These are phyloP conservation scores for Sarcophaga peregrina DNA, from an alignment of 1,140 invertebrate genomes.

Conservation along the genomic window DNA sequence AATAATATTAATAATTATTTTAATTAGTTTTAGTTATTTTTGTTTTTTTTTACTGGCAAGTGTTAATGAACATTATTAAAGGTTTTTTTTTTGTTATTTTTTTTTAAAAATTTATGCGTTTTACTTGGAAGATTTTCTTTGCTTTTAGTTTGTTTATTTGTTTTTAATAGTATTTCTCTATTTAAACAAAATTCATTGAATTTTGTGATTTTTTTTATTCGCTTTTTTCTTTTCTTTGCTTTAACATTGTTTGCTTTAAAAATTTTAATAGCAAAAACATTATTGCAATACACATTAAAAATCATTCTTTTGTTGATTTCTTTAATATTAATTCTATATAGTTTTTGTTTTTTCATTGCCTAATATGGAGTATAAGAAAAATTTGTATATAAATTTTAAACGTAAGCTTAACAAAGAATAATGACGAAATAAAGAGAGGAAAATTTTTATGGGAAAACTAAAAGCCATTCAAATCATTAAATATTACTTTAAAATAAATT, in stretches of 20 bases:
- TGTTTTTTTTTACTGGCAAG: conserved; percentile 35
- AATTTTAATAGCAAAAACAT: not conserved
- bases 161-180: not conserved
- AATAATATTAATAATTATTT: not conserved
- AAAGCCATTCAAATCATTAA: no score
- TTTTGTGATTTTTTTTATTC: conserved; percentile 1
- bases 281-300: not conserved
- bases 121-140: conserved; percentile 38
- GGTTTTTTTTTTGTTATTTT: conserved; percentile 9
- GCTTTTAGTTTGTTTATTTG: conserved; percentile 19
- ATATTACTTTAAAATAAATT: no score
- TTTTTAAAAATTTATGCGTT: conserved; percentile 31
- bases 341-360: no score
- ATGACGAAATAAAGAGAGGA: no score
- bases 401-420: not conserved
- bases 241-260: conserved; percentile 17
- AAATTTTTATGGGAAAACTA: no score
- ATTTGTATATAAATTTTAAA: not conserved
- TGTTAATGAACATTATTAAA: conserved; percentile 27
- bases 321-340: not conserved
- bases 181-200: conserved; percentile 21
- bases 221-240: not conserved
- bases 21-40: not conserved
- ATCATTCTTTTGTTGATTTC: conserved; percentile 39
- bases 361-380: no score